Conservation (phyloP, 2,797 vertebrate genomes). For the Acanthiza pusilla region DNA sequence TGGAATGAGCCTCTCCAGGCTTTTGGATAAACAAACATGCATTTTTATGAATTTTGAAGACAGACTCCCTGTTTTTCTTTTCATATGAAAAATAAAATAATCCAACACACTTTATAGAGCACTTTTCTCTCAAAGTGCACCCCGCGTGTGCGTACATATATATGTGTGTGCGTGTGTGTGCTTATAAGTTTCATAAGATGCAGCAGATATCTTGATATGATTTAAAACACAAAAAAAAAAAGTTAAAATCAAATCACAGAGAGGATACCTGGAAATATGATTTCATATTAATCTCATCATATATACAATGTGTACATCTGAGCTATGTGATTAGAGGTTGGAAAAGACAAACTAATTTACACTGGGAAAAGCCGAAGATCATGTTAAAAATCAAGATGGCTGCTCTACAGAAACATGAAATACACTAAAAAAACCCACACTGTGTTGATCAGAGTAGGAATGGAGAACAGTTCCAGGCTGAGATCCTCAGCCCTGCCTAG, state of each 20-base stretch:
- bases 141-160: not conserved
- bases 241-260: not conserved
- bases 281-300: not conserved
- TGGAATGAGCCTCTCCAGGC: not conserved
- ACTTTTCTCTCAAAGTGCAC: not conserved
- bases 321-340: not conserved
- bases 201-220: not conserved
- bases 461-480: not conserved
- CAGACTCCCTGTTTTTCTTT: not conserved
- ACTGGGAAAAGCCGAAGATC: not conserved
- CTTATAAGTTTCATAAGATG: not conserved
- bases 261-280: not conserved
- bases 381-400: not conserved
- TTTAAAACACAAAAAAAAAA: not conserved
- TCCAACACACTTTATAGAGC: not conserved
- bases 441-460: not conserved
- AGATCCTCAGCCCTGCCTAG: not conserved
- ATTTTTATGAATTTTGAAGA: slow-evolving; percentile 29
- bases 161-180: too few relatives aligned
- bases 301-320: not conserved
- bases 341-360: not conserved
- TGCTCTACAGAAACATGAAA: not conserved
- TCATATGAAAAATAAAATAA: not conserved
- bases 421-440: fast-evolving
- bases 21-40: not conserved